Conservation (phyloP, 2,888 invertebrate genomes). For the Athalia rosae region DNA sequence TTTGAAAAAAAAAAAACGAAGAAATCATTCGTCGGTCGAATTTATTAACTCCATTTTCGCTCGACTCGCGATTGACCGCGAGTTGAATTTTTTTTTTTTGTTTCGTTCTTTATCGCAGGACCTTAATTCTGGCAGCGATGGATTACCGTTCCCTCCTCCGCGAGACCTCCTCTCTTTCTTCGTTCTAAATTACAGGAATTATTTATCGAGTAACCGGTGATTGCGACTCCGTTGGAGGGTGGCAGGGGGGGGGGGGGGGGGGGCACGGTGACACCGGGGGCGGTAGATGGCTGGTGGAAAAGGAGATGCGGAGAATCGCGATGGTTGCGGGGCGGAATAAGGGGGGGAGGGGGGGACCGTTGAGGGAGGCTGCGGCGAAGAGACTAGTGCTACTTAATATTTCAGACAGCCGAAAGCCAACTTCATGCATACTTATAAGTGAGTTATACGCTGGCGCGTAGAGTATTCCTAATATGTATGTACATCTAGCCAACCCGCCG, state of each 20-base stretch:
- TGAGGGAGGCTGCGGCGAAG: constrained; percentile 24
- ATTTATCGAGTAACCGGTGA: constrained; percentile 11
- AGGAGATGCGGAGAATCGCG: not conserved
- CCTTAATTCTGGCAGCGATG: constrained; percentile 7
- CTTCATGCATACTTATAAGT: constrained; percentile 65
- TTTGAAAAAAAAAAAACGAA: no score
- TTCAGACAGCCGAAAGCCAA: constrained; percentile 62
- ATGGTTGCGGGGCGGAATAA: not conserved
- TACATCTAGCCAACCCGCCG: constrained; percentile 9
- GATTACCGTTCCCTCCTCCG: not conserved
- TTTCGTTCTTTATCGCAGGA: not conserved
- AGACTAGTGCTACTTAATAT: constrained; percentile 63
- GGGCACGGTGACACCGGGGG: not conserved
- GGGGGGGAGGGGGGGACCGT: not conserved
- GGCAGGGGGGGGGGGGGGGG: no score
- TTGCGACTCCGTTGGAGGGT: not conserved
- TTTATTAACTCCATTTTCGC: not conserved
- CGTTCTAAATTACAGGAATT: constrained; percentile 12
- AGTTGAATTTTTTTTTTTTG: no score
- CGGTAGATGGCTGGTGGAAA: constrained; percentile 16
- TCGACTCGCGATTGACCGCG: not conserved
- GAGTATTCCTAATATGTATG: constrained; percentile 33
- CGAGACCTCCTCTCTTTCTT: not conserved
- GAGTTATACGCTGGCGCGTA: constrained; percentile 38
- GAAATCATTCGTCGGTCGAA: no score